Base-by-base conservation (phyloP, 2,797 vertebrate genomes). In the Dendrocincla tyrannina region DNA sequence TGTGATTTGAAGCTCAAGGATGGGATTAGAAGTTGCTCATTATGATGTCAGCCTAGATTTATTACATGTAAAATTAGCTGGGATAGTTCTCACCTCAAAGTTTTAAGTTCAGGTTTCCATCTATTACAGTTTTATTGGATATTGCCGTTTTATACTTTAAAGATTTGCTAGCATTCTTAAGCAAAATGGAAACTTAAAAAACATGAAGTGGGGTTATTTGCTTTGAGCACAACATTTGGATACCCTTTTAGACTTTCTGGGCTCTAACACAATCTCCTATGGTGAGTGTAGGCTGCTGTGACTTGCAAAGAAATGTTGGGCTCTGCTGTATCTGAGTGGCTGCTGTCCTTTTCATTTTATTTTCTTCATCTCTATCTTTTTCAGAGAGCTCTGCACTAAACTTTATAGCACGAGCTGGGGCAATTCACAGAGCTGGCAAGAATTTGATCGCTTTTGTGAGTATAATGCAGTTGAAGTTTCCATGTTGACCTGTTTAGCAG, bases 361-460 rank as follows among this genome's bases (percentile, higher is more conserved):
- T 96, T 73, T 87, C 37, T 94, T 53, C 5, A 2, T 58, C 7
- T 59, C 23, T 46, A 0, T 10, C 49, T 91, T 90, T 27, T 75
- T 49, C 97, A 99, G 99, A 97, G 99, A 99, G 95, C 98, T 99
- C 98, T 99, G 99, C 96, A 99, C 98, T 95, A 99, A 99, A 97
- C 98, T 99, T 91, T 98, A 98, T 97, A 99, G 99, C 97, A 99
- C 98, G 28, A 99, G 99, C 98, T 99, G 99, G 99, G 99, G 99
- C 96, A 98, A 98, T 95, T 98, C 98, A 91, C 99, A 99, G 98
- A 99, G 98, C 22, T 99, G 98, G 99, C 99, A 99, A 97, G 99
- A 99, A 97, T 99, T 99, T 93, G 99, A 99, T 97, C 98, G 98
- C 95, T 97, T 98, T 67, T 99, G 99, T 96, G 99, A 99, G 97